Conservation (phyloP, 1,140 invertebrate species). For the Eciton burchellii region DNA sequence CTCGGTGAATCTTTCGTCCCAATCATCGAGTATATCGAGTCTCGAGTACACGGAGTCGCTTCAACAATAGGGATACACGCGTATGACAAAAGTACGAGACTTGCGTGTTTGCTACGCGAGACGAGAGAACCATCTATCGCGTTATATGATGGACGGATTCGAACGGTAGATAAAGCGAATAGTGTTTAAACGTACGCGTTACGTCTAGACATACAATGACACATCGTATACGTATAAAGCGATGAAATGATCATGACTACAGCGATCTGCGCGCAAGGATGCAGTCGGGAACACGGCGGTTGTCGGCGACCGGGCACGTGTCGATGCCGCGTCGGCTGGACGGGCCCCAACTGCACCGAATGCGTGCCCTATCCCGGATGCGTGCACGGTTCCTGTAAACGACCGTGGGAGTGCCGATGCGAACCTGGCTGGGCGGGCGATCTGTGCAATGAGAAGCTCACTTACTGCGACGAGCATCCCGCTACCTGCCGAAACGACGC, state of each 20-base stretch:
- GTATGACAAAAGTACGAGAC: too few relatives aligned
- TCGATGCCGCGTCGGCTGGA: slow-evolving; percentile 96
- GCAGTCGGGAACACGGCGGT: slow-evolving; percentile 93
- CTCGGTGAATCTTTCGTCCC: not conserved
- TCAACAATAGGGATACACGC: too few relatives aligned
- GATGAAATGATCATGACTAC: slow-evolving; percentile 54
- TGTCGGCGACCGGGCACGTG: slow-evolving; percentile 92
- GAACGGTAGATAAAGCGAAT: too few relatives aligned
- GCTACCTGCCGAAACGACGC: slow-evolving; percentile 91
- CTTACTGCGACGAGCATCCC: slow-evolving; percentile 91
- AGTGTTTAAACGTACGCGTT: too few relatives aligned
- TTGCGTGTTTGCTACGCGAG: too few relatives aligned
- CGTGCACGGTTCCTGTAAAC: slow-evolving; percentile 92
- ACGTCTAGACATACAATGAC: not conserved
- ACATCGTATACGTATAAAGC: not conserved
- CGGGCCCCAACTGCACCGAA: slow-evolving; percentile 91
- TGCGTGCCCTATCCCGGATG: slow-evolving; percentile 95
- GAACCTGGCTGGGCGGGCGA: slow-evolving; percentile 94
- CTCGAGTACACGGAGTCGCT: not conserved
- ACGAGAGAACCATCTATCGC: too few relatives aligned
- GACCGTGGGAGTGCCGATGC: slow-evolving; percentile 96
- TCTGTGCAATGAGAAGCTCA: slow-evolving; percentile 94
- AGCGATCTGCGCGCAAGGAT: slow-evolving; percentile 94
- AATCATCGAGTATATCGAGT: not conserved
- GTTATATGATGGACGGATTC: too few relatives aligned